A percentile compares a stretch with the other conserved stretches of the same genome.
Conservation (phyloP, 2,888 invertebrate species). For the Amblyteles armatorius region DNA sequence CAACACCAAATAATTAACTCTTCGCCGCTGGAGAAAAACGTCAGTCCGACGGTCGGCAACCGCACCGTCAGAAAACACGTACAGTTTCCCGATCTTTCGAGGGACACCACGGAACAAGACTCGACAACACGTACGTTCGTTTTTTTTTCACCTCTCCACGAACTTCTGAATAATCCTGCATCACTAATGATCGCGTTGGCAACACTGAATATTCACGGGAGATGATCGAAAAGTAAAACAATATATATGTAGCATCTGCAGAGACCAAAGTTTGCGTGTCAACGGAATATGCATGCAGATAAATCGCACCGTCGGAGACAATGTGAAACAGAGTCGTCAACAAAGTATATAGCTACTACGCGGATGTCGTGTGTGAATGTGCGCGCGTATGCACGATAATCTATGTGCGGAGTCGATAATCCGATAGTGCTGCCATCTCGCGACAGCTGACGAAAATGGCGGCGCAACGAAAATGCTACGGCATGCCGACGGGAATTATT, state of each 20-base stretch:
- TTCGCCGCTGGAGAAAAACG: constrained; percentile 76
- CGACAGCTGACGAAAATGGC: neutral
- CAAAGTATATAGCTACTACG: neutral
- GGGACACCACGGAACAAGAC: constrained; percentile 43
- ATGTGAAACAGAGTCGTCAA: neutral
- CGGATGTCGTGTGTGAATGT: neutral
- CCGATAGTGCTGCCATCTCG: neutral
- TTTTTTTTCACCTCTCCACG: neutral
- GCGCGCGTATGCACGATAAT: neutral
- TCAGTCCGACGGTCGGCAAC: constrained; percentile 79
- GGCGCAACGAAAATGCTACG: neutral
- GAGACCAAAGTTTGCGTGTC: too few species aligned
- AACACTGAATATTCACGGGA: too few species aligned
- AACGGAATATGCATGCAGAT: too few species aligned
- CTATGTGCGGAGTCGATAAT: neutral
- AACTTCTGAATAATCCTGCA: neutral
- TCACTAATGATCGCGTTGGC: neutral
- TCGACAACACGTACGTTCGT: constrained; percentile 69
- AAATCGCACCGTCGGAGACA: too few species aligned
- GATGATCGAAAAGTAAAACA: too few species aligned
- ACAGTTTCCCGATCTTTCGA: constrained; percentile 87
- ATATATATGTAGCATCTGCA: too few species aligned
- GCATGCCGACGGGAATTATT: neutral
- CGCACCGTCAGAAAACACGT: constrained; percentile 89
- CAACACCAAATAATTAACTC: constrained; percentile 76